Evolutionary conservation across 2,113 vertebrate species (phyloP), one percentile per base, ranked within the genome.

Genomic region (Apteryx mantelli): DNA sequence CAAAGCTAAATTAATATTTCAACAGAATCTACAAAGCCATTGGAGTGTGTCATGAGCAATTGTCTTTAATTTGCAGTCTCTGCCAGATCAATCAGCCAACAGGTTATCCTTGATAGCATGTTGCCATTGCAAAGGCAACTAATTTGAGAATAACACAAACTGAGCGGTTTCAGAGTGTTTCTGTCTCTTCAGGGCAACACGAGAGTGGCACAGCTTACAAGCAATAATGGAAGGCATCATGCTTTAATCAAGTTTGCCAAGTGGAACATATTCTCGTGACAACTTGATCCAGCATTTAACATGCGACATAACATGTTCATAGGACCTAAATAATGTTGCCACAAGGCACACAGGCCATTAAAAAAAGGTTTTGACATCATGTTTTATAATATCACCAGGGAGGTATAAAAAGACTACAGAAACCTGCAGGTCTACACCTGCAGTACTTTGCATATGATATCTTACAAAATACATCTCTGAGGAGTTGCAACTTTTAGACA

Each of bases 1-100:
- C 93, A 95, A 88, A 87, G 77, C 95, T 97, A 94, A 97, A 97
- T 96, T 97, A 97, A 85, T 95, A 95, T 93, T 94, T 97, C 97
- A 95, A 87, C 86, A 86, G 82, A 77, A 96, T 69, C 89, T 82
- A 83, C 14, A 1, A 95, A 96, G 79, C 88, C 91, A 95, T 60
- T 83, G 93, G 61, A 97, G 91, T 81, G 68, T 90, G 96, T 85
- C 82, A 95, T 90, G 87, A 97, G 89, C 95, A 93, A 94, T 73
- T 96, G 95, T 89, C 96, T 96, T 87, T 96, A 95, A 97, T 94
- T 96, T 88, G 82, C 94, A 86, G 60, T 40, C 88, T 75, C 86
- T 86, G 92, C 87, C 83, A 82, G 82, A 94, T 97, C 96, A 97
- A 94, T 80, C 75, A 85, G 81, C 94, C 77, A 95, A 82, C 96